Evolutionary conservation across 2,797 vertebrate species (phyloP).

Genomic region (Passerculus sandwichensis): DNA sequence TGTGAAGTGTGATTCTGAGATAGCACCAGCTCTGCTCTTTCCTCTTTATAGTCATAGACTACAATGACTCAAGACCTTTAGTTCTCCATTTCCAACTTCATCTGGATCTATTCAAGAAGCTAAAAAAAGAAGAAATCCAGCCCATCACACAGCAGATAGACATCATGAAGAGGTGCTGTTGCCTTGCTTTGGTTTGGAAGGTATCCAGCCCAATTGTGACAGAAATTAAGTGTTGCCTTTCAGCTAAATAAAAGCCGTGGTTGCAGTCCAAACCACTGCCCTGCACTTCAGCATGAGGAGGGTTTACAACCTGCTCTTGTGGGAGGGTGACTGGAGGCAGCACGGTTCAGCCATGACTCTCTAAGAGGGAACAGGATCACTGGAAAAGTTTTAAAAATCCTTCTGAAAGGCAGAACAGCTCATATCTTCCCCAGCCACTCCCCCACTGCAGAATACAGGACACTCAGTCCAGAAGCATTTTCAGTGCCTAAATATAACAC

Average conservation of each 20-base stretch:
- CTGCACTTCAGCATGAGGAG: not conserved
- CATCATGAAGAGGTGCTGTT: not conserved
- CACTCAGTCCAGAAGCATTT: conserved; percentile 30
- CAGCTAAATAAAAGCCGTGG: not conserved
- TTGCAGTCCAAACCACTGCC: not conserved
- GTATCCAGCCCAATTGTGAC: not conserved
- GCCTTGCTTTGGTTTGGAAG: not conserved
- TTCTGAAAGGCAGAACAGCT: not conserved
- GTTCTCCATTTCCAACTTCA: not conserved
- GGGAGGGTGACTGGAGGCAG: not conserved
- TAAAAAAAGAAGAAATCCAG: not conserved
- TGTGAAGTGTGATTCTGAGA: not conserved
- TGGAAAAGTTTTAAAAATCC: not conserved
- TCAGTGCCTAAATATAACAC: conserved; percentile 54
- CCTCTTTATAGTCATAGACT: not conserved
- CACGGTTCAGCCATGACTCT: not conserved
- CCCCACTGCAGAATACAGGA: not conserved
- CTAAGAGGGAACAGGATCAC: not conserved
- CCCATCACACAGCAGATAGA: fast-evolving
- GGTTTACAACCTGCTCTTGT: not conserved
- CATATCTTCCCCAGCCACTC: not conserved
- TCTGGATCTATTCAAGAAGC: not conserved
- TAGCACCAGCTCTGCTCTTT: not conserved
- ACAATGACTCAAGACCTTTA: not conserved
- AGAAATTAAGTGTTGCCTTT: not conserved